phyloP scores from a whole-genome alignment of 2,888 invertebrate species.

The Lithophane socia region DNA sequence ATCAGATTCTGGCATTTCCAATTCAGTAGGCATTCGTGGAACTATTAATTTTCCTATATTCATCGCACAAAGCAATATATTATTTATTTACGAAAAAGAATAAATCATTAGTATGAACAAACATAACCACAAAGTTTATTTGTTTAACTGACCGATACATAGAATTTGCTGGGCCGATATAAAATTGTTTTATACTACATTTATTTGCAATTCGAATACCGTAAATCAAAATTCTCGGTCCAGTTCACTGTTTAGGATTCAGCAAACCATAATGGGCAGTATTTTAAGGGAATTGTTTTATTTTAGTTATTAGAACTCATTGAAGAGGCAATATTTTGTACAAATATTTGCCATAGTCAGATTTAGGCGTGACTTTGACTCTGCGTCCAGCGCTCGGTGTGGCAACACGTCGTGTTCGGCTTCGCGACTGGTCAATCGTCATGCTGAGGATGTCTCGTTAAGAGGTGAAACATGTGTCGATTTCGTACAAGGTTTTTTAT shows the following conservation, averaged over 20 bases:
- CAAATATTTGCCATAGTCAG: slow-evolving; percentile 4
- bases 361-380: too few relatives aligned
- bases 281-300: slow-evolving; percentile 16
- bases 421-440: too few relatives aligned
- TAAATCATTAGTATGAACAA: slow-evolving; percentile 23
- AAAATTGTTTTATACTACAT: slow-evolving; percentile 23
- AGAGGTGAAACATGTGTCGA: too few relatives aligned
- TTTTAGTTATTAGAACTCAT: slow-evolving; percentile 10
- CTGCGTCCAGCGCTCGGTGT: too few relatives aligned
- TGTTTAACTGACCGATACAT: slow-evolving; percentile 4
- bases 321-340: slow-evolving; percentile 1
- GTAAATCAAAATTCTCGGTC: slow-evolving; percentile 28
- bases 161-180: slow-evolving; percentile 16
- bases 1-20: neutral
- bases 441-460: too few relatives aligned
- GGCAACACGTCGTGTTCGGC: too few relatives aligned
- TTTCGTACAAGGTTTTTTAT: too few relatives aligned
- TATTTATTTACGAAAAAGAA: slow-evolving; percentile 15
- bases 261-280: slow-evolving; percentile 27
- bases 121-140: slow-evolving; percentile 2
- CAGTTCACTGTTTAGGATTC: slow-evolving; percentile 25
- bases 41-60: neutral
- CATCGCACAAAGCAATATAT: neutral
- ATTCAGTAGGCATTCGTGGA: neutral
- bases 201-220: slow-evolving; percentile 24